Evolutionary conservation across 30 jellyfish, hydroid and myxozoan genomes (phyloP).

Genomic region (Clytia hemisphaerica): DNA sequence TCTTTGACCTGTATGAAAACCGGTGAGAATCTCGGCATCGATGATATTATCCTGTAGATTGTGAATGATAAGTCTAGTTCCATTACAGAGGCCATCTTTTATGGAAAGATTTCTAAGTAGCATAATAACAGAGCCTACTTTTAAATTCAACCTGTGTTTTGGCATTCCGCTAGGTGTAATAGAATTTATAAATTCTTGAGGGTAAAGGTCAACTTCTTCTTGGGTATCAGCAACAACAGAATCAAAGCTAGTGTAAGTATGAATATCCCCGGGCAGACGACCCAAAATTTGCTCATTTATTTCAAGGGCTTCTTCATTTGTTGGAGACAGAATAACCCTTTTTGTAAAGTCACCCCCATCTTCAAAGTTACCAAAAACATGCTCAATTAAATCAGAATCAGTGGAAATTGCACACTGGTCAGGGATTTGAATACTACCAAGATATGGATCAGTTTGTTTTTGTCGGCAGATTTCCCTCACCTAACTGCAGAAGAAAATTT

Average conservation of each 20-base stretch:
- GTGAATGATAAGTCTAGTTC: constrained; percentile 26
- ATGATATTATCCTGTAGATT: background rate
- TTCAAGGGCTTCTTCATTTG: constrained; percentile 13
- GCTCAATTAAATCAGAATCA: constrained; percentile 2
- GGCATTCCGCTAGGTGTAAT: too few species aligned
- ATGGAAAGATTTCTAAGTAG: constrained; percentile 31
- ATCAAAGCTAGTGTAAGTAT: constrained; percentile 20
- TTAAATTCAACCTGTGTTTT: constrained; percentile 37
- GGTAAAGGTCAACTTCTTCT: too few species aligned
- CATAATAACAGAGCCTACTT: constrained; percentile 43
- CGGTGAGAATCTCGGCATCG: constrained; percentile 25
- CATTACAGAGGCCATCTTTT: constrained; percentile 34
- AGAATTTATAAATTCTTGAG: too few species aligned
- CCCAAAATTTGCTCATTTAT: constrained; percentile 14
- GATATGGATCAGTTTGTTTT: constrained; percentile 1
- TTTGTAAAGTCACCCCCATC: constrained; percentile 17
- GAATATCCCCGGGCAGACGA: constrained; percentile 26
- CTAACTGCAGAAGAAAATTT: constrained; percentile 7
- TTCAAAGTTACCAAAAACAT: too few species aligned
- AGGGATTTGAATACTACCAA: constrained; percentile 4
- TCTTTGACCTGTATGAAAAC: constrained; percentile 14
- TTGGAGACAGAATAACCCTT: constrained; percentile 20
- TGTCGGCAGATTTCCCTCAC: constrained; percentile 17
- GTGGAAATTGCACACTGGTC: background rate
- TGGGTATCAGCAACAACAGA: constrained; percentile 14